Percentiles rank a stretch among this genome's conserved stretches.
phyloP scores from a whole-genome alignment of 2,797 vertebrate species.

The Enteromius treurensis region DNA sequence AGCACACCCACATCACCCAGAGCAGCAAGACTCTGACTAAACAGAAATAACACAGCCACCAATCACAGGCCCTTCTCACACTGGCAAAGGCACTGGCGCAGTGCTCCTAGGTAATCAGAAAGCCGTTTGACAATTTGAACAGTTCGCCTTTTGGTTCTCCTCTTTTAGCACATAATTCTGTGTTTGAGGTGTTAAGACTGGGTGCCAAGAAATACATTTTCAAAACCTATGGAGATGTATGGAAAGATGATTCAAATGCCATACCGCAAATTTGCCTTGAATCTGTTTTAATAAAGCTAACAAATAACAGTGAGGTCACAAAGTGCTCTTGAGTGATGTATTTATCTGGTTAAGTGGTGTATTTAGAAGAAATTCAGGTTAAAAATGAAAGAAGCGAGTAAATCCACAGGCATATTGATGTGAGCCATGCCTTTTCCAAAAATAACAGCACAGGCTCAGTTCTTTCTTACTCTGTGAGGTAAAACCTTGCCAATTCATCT shows the following conservation, averaged over 20 bases:
- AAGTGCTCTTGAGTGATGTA: conserved; percentile 53
- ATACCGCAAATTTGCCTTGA: conserved; percentile 54
- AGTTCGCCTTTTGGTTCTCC: conserved; percentile 63
- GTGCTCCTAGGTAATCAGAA: conserved; percentile 73
- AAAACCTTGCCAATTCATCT: background rate
- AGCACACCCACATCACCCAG: conserved; percentile 61
- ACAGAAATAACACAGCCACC: conserved; percentile 68
- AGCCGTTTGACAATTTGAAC: conserved; percentile 73
- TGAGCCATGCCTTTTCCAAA: conserved; percentile 51
- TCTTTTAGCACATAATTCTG: conserved; percentile 69
- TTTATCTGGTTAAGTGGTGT: conserved; percentile 45
- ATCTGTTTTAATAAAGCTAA: conserved; percentile 64
- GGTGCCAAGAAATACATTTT: conserved; percentile 66
- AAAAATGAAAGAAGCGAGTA: conserved; percentile 35
- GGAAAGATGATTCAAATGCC: conserved; percentile 62
- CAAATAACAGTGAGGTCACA: conserved; percentile 59
- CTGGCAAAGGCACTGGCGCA: conserved; percentile 59
- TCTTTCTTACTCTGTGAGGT: conserved; percentile 23
- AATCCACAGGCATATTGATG: conserved; percentile 49
- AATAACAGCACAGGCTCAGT: conserved; percentile 39
- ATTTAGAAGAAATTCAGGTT: conserved; percentile 45
- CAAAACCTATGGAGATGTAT: conserved; percentile 36
- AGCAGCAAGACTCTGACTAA: conserved; percentile 59
- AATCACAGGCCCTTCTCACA: conserved; percentile 72
- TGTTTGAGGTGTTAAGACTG: conserved; percentile 64